Percentiles rank a stretch among this genome's conserved stretches.
These are phyloP conservation scores for Ernsta delagoae DNA, from an alignment of 2,888 invertebrate genomes.

Conservation along the genomic window DNA sequence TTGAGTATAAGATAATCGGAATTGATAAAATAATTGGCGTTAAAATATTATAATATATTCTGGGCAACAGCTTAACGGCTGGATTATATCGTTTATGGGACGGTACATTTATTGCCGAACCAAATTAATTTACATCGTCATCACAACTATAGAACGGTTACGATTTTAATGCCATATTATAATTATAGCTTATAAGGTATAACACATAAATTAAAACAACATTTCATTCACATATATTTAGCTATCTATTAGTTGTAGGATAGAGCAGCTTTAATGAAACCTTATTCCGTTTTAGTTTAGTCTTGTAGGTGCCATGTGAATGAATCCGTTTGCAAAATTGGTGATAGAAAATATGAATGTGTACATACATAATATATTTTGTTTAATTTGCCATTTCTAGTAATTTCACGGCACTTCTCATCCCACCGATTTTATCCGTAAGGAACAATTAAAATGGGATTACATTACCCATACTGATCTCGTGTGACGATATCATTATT, in stretches of 20 bases:
- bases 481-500: slow-evolving; percentile 19
- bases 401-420: neutral
- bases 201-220: neutral
- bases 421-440: slow-evolving; percentile 13
- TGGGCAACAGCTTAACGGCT: neutral
- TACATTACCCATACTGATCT: neutral
- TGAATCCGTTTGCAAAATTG: neutral
- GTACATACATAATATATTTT: neutral
- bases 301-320: neutral
- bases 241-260: neutral
- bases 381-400: slow-evolving; percentile 1
- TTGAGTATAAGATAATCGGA: slow-evolving; percentile 44
- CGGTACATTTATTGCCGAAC: neutral
- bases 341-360: neutral
- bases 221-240: neutral
- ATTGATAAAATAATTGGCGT: slow-evolving; percentile 46
- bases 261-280: slow-evolving; percentile 3
- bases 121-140: neutral
- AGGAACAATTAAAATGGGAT: neutral
- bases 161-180: neutral
- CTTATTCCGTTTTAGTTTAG: neutral
- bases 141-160: neutral
- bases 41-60: slow-evolving; percentile 14
- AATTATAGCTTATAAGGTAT: slow-evolving; percentile 2
- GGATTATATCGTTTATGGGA: neutral